Evolutionary conservation across 1,140 invertebrate species (phyloP), one percentile per base, ranked within the genome.

Genomic region (Epicauta chinensis): DNA sequence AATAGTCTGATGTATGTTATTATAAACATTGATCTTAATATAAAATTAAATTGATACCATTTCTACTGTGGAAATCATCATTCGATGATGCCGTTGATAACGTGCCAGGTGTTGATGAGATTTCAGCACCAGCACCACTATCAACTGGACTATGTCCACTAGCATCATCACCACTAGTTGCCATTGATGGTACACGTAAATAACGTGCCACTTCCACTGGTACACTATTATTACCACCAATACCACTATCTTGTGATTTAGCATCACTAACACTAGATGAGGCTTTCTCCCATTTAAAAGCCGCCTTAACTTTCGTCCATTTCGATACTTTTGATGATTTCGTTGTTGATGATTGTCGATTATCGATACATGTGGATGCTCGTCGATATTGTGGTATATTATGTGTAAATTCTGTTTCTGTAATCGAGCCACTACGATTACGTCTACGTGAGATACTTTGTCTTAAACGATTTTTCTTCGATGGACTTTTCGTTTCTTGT

Each of bases 301-400:
- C 87, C 14, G 86, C 84, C 69, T 89, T 89, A 6, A 90, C 87
- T 66, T 83, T 81, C 1, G 84, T 89, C 87, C 87, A 90, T 61
- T 88, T 87, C 0, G 86, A 89, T 6, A 86, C 76, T 66, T 85
- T 80, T 0, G 75, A 65, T 7, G 61, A 31, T 23, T 40, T 60
- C 55, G 1, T 74, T 73, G 14, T 73, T 71, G 10, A 34, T 34
- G 3, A n/a, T 34, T 34, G 12, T 7, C 32, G 32, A 34, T 34
- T 34, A 5, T 70, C 71, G 17, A 52, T 47, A 31, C 52, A 54
- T 10, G 40, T 29, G 9, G 53, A 55, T 1, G 46, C 34, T 37
- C 51, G 15, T 6, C 53, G 17, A n/a, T 57, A 45, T 15, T 34
- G 15, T 23, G 48, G 48, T n/a, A 32, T 13, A 6, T 10, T 12